Evolutionary conservation across 37 sponge, comb jelly and placozoan genomes (phyloP).

Genomic region (Spongilla lacustris): DNA sequence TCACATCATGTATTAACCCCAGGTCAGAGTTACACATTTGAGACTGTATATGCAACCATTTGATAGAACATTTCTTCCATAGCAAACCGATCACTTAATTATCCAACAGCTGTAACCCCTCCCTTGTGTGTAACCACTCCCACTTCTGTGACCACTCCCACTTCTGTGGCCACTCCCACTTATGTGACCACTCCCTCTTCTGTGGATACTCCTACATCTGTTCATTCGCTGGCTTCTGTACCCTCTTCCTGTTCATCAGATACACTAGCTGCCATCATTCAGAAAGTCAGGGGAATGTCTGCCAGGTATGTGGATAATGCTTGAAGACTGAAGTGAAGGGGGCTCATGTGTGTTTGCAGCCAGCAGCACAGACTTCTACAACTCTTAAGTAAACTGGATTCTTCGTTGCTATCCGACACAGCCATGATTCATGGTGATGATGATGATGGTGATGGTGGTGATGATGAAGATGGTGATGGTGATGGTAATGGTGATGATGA

Average conservation of each 20-base stretch:
- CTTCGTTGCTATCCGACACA: neutral
- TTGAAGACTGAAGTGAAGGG: neutral
- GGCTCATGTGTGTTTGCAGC: neutral
- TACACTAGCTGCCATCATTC: constrained; percentile 47
- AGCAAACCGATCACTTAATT: neutral
- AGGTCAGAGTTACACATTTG: neutral
- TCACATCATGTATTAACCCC: neutral
- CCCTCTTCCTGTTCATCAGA: constrained; percentile 14
- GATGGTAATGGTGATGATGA: neutral
- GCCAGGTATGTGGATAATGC: constrained; percentile 20
- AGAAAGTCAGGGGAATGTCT: constrained; percentile 49
- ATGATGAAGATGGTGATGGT: neutral
- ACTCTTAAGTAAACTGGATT: constrained; percentile 8
- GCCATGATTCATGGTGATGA: neutral
- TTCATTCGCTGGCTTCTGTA: neutral
- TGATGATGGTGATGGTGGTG: neutral
- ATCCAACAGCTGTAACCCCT: neutral
- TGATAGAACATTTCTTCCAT: neutral
- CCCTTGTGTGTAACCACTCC: neutral
- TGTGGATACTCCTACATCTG: no score
- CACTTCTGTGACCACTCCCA: neutral
- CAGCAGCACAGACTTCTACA: constrained; percentile 42
- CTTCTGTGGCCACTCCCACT: neutral
- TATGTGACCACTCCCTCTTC: neutral
- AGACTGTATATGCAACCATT: neutral